Conservation (phyloP, 2,888 invertebrate genomes). For the Cheilosia soror region DNA sequence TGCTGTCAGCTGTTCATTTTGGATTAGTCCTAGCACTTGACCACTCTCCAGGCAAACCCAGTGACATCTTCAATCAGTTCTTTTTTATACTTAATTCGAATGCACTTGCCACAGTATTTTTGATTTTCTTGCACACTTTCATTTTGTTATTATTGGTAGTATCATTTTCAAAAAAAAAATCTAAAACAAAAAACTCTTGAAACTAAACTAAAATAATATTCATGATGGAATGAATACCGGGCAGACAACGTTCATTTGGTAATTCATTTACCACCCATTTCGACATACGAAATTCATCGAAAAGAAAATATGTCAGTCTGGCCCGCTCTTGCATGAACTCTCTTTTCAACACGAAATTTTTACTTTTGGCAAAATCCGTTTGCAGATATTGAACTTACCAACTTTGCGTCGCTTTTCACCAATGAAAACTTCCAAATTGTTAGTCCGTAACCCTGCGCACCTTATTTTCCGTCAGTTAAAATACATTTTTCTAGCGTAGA, state of each 20-base stretch:
- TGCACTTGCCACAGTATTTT: not conserved
- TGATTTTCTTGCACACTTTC: not conserved
- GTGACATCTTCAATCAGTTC: not conserved
- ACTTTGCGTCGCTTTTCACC: not conserved
- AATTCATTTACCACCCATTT: slow-evolving; percentile 34
- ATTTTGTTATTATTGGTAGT: no score
- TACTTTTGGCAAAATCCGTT: no score
- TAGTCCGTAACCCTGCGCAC: slow-evolving; percentile 12
- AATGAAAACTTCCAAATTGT: slow-evolving; percentile 37
- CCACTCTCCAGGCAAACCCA: not conserved
- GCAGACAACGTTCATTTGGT: slow-evolving; percentile 17
- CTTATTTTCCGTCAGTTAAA: slow-evolving; percentile 7
- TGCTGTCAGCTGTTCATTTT: slow-evolving; percentile 38
- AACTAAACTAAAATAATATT: slow-evolving; percentile 8
- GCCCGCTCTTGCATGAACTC: slow-evolving; percentile 23
- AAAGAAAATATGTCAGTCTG: not conserved
- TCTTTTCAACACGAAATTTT: not conserved
- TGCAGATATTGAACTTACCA: slow-evolving; percentile 29
- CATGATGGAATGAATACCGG: slow-evolving; percentile 19
- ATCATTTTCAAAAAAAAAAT: not conserved
- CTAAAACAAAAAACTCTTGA: not conserved
- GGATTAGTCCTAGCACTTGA: no score
- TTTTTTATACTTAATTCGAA: not conserved
- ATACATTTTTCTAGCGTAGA: slow-evolving; percentile 7
- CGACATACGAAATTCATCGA: slow-evolving; percentile 24